Base-by-base conservation (phyloP, 2,797 vertebrate species). In the Echiichthys vipera region DNA sequence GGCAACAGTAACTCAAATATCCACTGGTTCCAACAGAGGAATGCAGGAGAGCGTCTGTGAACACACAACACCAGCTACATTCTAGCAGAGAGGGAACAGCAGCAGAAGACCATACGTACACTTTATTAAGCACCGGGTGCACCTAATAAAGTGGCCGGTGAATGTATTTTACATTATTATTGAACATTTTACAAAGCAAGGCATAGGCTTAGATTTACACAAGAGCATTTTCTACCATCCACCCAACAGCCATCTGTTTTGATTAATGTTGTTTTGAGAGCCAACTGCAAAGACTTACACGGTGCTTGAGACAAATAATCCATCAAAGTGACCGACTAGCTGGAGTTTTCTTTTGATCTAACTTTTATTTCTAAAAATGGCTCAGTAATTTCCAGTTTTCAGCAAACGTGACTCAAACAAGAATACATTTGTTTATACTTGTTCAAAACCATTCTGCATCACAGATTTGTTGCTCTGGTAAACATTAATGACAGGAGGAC, bases 241-340 rank as follows among this genome's bases (percentile, higher is more conserved):
- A 13, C 29, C 32, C 22, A n/a, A n/a, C n/a, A 34, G 37, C 37
- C 53, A 7, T 59, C 47, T 29, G 69, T 51, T 67, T n/a, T 45
- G 55, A 73, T 80, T 59, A 17, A 55, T 71, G 45, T 6, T 51
- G 15, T 37, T 53, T n/a, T 49, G 43, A 64, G 45, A 25, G 13
- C 14, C 7, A 34, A 65, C 40, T 22, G 34, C 43, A 56, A 49
- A 49, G 58, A 65, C 30, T n/a, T 24, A 5, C 42, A 11, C 47
- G 29, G 32, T 30, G 8, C 24, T 39, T 2, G 22, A 59, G 39
- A 57, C 53, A 61, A 6, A 58, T 39, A 43, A 67, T 77, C 32
- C n/a, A 37, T 74, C 83, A 71, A 20, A 29, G 32, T 24, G 45
- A 61, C 4, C 42, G 11, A 56, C 40, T 36, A 40, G 54, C 22